Conservation (phyloP, 2,797 vertebrate genomes). For the Eremophila alpestris region DNA sequence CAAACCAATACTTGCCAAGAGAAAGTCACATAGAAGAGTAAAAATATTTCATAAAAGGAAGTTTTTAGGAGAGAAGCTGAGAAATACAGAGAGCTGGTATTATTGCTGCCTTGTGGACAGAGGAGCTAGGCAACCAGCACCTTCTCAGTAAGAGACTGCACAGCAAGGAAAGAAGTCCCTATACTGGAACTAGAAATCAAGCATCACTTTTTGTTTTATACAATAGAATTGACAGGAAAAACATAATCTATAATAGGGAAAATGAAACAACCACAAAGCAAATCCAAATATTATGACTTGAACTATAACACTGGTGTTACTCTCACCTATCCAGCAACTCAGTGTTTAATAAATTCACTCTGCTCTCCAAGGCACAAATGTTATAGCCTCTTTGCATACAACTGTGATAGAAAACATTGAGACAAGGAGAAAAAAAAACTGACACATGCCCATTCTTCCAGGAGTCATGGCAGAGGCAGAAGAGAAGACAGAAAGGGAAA, state of each 20-base stretch:
- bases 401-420: not conserved
- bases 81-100: not conserved
- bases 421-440: fast-evolving
- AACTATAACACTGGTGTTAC: not conserved
- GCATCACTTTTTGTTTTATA: not conserved
- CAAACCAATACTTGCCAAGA: slow-evolving; percentile 35
- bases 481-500: not conserved
- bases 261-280: not conserved
- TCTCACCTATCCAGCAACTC: not conserved
- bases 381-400: not conserved
- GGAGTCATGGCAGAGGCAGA: not conserved
- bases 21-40: not conserved
- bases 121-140: not conserved
- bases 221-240: not conserved
- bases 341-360: not conserved
- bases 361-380: not conserved
- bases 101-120: not conserved
- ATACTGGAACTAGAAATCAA: not conserved
- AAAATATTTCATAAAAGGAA: slow-evolving; percentile 63
- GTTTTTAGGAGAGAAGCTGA: slow-evolving; percentile 44
- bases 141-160: not conserved
- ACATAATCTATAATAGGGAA: not conserved
- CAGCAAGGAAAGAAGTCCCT: not conserved
- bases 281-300: not conserved
- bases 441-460: not conserved